Evolutionary conservation across 1,140 invertebrate species (phyloP).

Genomic region (Ceratitis capitata): DNA sequence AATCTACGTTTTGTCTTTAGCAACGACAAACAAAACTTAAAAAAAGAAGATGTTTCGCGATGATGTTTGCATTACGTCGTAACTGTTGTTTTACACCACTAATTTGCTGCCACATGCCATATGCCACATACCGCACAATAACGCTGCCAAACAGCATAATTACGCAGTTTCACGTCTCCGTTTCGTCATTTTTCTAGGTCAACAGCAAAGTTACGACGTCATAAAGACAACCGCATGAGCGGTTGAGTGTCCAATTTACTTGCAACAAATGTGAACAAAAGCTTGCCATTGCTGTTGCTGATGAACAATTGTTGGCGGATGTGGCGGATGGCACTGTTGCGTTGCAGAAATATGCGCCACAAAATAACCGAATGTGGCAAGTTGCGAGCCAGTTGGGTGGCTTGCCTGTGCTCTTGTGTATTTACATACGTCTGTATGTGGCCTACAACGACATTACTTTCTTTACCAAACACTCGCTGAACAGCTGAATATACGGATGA

Average conservation of each 20-base stretch:
- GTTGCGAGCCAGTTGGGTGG: neutral
- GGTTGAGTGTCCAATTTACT: too few species aligned
- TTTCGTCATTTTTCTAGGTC: neutral
- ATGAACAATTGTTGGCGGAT: neutral
- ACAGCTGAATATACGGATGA: slow-evolving; percentile 19
- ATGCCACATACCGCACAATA: neutral
- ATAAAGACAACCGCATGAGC: slow-evolving; percentile 30
- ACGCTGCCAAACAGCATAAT: neutral
- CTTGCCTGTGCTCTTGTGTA: neutral
- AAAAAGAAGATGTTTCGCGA: neutral
- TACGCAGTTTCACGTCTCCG: neutral
- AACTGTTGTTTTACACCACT: neutral
- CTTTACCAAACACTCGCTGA: neutral
- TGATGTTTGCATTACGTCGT: neutral
- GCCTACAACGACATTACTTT: neutral
- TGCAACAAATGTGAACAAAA: neutral
- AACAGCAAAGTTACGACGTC: slow-evolving; percentile 33
- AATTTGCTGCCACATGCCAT: neutral
- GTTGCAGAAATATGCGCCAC: neutral
- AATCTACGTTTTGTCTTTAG: neutral
- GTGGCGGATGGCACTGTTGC: neutral
- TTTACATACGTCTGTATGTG: too few species aligned
- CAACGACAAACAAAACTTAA: neutral
- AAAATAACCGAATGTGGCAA: neutral
- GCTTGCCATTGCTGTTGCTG: slow-evolving; percentile 8